Percentiles rank a stretch among this genome's conserved stretches.
These are phyloP conservation scores for Brachionus rubens DNA, from an alignment of 1,140 invertebrate species.

Conservation along the genomic window DNA sequence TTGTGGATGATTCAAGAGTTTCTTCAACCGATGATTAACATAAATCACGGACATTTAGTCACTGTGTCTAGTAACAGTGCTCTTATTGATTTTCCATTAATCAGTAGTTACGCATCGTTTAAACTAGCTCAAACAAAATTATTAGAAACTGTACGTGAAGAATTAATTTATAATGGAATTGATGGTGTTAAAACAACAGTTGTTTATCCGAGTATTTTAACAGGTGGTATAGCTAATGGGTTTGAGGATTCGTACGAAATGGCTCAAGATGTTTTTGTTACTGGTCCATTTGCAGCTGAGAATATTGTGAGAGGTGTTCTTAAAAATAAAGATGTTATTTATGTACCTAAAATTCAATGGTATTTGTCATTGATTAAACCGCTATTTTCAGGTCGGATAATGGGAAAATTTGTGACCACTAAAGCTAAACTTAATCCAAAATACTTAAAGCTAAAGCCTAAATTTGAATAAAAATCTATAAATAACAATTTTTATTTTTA, in stretches of 20 bases:
- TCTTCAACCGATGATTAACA: conserved; percentile 6
- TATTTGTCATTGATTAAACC: neutral
- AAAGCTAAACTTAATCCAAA: conserved; percentile 26
- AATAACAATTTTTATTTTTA: no score
- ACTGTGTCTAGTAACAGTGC: conserved; percentile 31
- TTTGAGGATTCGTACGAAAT: conserved; percentile 6
- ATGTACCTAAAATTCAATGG: conserved; percentile 5
- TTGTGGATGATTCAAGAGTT: conserved; percentile 25
- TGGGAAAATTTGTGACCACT: neutral
- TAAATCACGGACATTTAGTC: conserved; percentile 37
- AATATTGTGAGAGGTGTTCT: neutral
- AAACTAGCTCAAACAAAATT: conserved; percentile 32
- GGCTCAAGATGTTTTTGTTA: neutral
- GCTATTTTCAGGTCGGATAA: conserved; percentile 1
- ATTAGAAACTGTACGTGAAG: conserved; percentile 28
- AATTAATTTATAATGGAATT: neutral
- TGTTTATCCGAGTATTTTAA: conserved; percentile 22
- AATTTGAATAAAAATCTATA: neutral
- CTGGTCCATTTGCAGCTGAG: neutral
- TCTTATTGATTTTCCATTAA: neutral
- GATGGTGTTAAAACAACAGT: neutral
- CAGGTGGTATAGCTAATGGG: conserved; percentile 8
- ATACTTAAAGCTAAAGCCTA: conserved; percentile 2
- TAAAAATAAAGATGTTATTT: conserved; percentile 22
- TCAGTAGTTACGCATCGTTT: conserved; percentile 28